These are phyloP conservation scores for Xestia c-nigrum DNA, from an alignment of 2,888 invertebrate species.

Conservation along the genomic window DNA sequence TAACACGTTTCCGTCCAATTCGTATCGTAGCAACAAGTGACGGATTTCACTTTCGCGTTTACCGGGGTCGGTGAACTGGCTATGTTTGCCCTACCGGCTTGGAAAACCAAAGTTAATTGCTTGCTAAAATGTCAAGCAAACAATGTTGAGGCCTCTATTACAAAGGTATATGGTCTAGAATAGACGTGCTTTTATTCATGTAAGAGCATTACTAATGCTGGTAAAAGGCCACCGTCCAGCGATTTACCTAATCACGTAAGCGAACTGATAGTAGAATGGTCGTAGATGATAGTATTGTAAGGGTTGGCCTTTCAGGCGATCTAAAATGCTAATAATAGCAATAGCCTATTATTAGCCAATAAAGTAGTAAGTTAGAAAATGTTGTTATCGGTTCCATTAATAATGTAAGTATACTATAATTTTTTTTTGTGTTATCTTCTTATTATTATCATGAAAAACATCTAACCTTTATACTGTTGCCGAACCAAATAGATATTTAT, in stretches of 20 bases:
- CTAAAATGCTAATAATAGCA: conserved; percentile 19
- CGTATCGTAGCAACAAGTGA: conserved; percentile 83
- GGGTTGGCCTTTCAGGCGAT: conserved; percentile 49
- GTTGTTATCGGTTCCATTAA: conserved; percentile 15
- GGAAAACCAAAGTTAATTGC: conserved; percentile 68
- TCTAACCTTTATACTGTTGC: not conserved
- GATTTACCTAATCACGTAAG: conserved; percentile 73
- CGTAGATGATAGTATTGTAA: conserved; percentile 57
- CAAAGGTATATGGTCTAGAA: conserved; percentile 51
- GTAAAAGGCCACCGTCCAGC: conserved; percentile 54
- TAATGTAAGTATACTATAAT: conserved; percentile 4
- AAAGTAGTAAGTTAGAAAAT: conserved; percentile 1
- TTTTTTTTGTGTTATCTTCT: not conserved
- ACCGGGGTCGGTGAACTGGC: conserved; percentile 75
- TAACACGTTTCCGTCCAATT: conserved; percentile 75
- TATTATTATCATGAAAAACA: not conserved
- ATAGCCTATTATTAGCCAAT: not conserved
- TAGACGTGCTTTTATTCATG: conserved; percentile 40
- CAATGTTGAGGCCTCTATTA: conserved; percentile 53
- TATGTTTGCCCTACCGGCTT: conserved; percentile 73
- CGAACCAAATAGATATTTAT: conserved; percentile 11
- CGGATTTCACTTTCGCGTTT: conserved; percentile 84
- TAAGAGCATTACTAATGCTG: conserved; percentile 37
- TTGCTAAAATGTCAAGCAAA: conserved; percentile 63
- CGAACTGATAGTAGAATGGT: conserved; percentile 68